Conservation (phyloP, 1,140 invertebrate species). For the Drosophila murphyi region DNA sequence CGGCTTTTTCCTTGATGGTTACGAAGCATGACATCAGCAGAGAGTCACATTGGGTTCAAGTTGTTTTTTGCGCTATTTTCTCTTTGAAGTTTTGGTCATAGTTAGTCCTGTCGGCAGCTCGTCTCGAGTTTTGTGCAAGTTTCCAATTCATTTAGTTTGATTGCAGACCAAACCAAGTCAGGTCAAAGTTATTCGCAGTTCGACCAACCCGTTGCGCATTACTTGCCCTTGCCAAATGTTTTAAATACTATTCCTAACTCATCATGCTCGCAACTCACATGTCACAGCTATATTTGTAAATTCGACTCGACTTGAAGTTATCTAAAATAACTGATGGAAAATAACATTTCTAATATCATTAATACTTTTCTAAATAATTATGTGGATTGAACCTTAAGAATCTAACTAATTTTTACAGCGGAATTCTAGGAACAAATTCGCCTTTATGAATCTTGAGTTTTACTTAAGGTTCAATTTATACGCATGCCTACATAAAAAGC, state of each 20-base stretch:
- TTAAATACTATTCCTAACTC: slow-evolving; percentile 16
- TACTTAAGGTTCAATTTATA: not conserved
- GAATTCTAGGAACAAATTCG: too few relatives aligned
- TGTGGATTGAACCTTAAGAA: too few relatives aligned
- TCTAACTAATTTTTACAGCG: not conserved
- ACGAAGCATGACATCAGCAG: slow-evolving; percentile 71
- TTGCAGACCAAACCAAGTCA: slow-evolving; percentile 47
- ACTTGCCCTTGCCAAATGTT: slow-evolving; percentile 13
- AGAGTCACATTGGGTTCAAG: slow-evolving; percentile 28
- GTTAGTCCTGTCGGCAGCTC: slow-evolving; percentile 62
- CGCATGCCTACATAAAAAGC: too few relatives aligned
- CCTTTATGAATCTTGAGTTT: not conserved
- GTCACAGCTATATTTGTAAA: not conserved
- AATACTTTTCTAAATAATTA: too few relatives aligned
- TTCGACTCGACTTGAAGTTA: not conserved
- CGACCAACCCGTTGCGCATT: slow-evolving; percentile 68
- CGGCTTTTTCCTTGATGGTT: slow-evolving; percentile 67
- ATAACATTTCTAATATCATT: not conserved
- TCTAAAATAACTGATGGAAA: not conserved
- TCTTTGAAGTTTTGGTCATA: slow-evolving; percentile 53
- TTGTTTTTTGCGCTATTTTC: slow-evolving; percentile 35
- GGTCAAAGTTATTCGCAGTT: slow-evolving; percentile 72
- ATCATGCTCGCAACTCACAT: slow-evolving; percentile 18
- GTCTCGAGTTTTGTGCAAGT: slow-evolving; percentile 67
- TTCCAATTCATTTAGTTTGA: slow-evolving; percentile 83